Evolutionary conservation across 2,888 invertebrate species (phyloP), one percentile per base, ranked within the genome.

Genomic region (Troglohyphantes excavatus): DNA sequence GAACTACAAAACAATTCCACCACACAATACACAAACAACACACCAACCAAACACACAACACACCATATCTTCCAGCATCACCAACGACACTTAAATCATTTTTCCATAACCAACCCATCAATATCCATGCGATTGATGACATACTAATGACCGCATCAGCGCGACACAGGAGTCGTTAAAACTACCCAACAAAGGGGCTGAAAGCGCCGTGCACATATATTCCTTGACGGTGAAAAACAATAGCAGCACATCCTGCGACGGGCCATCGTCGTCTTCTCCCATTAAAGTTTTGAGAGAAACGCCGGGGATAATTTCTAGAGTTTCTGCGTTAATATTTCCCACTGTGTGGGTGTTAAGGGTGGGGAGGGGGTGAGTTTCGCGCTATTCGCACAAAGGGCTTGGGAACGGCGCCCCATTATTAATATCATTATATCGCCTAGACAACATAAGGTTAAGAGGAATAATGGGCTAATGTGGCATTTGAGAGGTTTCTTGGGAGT

Each of bases 11-110:
- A 39, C 39, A 39, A 39, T 39, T 39, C 39, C 39, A 39, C 13
- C 13, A 39, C 39, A 39, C 0, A 39, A 3, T 13, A 3, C 39
- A 39, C 39, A 39, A 39, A 0, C 2, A 39, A 7, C 39, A 39
- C 7, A 39, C 39, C 13, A 13, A 39, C 39, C 9, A 11, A 39
- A 39, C 39, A 11, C 39, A 39, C 39, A 39, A 2, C 39, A 53
- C 53, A 53, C n/a, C n/a, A 53, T 53, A 9, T 53, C n/a, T n/a
- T 53, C 53, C 33, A 9, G 3, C 13, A 13, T 53, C 17, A 5
- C 53, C 9, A n/a, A 53, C 53, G 53, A 53, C 53, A 53, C 53
- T n/a, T n/a, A 53, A 53, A 53, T 53, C 53, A 53, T 53, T 53
- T 53, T 53, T 53, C 53, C n/a, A 53, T 53, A 53, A 53, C 53